Percentiles rank a stretch among this genome's conserved stretches.
Evolutionary conservation across 2,113 vertebrate species (phyloP).

Genomic region (Haemorhous mexicanus): DNA sequence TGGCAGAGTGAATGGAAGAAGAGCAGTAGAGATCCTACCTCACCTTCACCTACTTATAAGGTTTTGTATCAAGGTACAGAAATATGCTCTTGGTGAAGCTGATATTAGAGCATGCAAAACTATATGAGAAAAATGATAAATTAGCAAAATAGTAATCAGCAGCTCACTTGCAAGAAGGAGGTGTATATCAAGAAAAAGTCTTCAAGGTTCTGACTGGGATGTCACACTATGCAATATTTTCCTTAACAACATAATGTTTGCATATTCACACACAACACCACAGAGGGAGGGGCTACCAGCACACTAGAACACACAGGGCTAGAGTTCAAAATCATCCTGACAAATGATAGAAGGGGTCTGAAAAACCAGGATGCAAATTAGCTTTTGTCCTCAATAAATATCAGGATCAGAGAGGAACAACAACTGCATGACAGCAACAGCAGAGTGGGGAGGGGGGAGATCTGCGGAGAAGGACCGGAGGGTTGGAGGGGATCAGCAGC

Average conservation of each 20-base stretch:
- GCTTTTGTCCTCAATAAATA: conserved; percentile 4
- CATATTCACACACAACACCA: conserved; percentile 17
- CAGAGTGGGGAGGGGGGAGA: neutral
- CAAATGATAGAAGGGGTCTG: neutral
- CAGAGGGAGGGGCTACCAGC: neutral
- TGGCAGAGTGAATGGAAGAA: neutral
- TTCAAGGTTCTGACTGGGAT: conserved; percentile 26
- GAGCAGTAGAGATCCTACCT: neutral
- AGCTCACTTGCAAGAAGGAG: neutral
- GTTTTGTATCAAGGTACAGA: neutral
- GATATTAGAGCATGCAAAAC: neutral
- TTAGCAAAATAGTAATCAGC: neutral
- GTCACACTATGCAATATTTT: conserved; percentile 10
- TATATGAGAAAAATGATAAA: neutral
- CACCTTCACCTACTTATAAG: neutral
- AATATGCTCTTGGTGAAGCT: neutral
- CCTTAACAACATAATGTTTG: conserved; percentile 1
- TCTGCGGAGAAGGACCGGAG: neutral
- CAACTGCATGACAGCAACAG: neutral
- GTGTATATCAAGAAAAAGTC: neutral
- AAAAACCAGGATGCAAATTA: conserved; percentile 22
- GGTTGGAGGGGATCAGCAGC: neutral
- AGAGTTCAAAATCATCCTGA: conserved; percentile 17
- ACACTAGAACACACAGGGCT: neutral
- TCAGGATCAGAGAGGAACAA: conserved; percentile 3